Base-by-base conservation (phyloP, 2,113 vertebrate species). In the Leptobrachium ailaonicum region DNA sequence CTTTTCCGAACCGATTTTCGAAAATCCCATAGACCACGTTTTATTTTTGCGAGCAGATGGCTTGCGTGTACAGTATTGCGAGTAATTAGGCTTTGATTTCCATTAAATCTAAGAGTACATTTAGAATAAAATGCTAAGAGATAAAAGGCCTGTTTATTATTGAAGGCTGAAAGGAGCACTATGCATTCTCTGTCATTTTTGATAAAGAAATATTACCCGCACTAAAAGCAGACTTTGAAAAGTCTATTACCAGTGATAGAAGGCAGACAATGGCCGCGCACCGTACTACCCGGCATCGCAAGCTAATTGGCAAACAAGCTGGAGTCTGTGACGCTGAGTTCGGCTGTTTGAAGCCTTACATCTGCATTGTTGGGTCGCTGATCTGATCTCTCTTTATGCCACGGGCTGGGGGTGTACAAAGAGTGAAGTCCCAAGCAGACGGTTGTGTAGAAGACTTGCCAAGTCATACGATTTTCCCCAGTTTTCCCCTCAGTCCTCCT, bases 91-190 rank as follows among this genome's bases (percentile, higher is more conserved):
- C 71, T 80, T 68, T 74, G 71, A 75, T 80, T 80, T 74, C 79
- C 64, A 80, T 80, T 80, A 80, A 67, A 80, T 68, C 45, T 80
- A 80, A 74, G 53, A 68, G n/a, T 62, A 75, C 79, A 80, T 74
- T 80, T 68, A 68, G 63, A 80, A 71, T 9, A 68, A 80, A 80
- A 80, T 67, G 47, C 71, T 20, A 66, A 68, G 69, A 74, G 64
- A 67, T 68, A 68, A 74, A 80, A 80, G 66, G 63, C 41, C 53
- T 74, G 50, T 67, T 74, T 80, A 74, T 80, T 74, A 74, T 50
- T 60, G 71, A 14, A 56, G 63, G n/a, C 50, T 74, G 70, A 73
- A 80, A 73, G 41, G 78, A 73, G 71, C 45, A 58, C 40, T 53
- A 45, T 45, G 14, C 41, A 67, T 80, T 67, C 66, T 73, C 41